Conservation (phyloP, 2,797 vertebrate genomes). For the Phrynocephalus vlangalii region DNA sequence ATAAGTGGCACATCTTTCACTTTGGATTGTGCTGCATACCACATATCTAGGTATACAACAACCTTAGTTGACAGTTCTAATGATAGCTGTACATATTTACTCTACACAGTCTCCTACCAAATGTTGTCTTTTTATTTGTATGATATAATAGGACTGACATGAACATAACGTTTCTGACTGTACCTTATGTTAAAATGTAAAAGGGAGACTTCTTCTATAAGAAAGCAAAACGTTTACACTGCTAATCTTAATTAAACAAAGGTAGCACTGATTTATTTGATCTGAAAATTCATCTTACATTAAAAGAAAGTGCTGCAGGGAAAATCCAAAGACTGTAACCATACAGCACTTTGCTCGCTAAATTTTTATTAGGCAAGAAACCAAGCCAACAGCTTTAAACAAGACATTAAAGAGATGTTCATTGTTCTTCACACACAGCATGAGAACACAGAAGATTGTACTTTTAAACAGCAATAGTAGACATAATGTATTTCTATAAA, state of each 20-base stretch:
- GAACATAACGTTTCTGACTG: neutral
- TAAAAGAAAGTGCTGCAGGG: constrained; percentile 40
- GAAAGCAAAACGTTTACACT: constrained; percentile 26
- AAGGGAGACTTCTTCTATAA: constrained; percentile 24
- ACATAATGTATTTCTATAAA: constrained; percentile 60
- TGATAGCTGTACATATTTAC: constrained; percentile 21
- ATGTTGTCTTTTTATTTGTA: constrained; percentile 38
- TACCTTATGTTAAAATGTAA: constrained; percentile 21
- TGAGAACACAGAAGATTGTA: constrained; percentile 55
- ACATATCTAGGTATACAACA: neutral
- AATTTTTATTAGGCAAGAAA: constrained; percentile 43
- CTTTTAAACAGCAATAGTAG: constrained; percentile 53
- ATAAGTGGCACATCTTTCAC: no score
- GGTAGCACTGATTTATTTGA: constrained; percentile 47
- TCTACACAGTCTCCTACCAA: constrained; percentile 27
- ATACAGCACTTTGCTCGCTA: constrained; percentile 24
- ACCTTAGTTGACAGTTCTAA: neutral
- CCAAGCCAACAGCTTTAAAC: constrained; percentile 43
- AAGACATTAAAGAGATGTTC: constrained; percentile 50
- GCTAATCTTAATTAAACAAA: constrained; percentile 45
- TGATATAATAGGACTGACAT: constrained; percentile 28
- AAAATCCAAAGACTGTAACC: constrained; percentile 48
- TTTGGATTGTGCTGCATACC: neutral
- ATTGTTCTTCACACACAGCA: constrained; percentile 61
- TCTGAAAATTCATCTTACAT: constrained; percentile 49